Evolutionary conservation across 2,113 vertebrate genomes (phyloP), one percentile per base, ranked within the genome.

Genomic region (Thinocorus orbignyianus): DNA sequence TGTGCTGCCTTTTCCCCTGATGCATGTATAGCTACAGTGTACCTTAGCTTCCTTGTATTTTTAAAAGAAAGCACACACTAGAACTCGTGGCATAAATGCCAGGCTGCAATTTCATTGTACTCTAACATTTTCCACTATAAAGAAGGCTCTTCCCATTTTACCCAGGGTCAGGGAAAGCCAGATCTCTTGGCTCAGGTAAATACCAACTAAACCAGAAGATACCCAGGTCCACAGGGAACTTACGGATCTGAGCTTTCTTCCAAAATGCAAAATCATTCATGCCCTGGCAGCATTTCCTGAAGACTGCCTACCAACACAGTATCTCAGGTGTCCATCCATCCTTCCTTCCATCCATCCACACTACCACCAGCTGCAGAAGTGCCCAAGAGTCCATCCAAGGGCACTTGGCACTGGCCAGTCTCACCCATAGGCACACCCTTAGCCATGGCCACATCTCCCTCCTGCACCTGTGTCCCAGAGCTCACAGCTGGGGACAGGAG

Each of bases 401-500:
- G 17, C 48, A 1, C 28, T 20, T 16, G 57, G 51, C 74, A 65
- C 37, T 39, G 51, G 35, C 13, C 46, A 22, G 23, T 35, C 58
- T n/a, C 20, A 5, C 5, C 6, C 11, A 6, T 0, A 1, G 19
- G 20, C 6, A 1, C 30, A 20, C 19, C 46, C n/a, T 42, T 7
- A 24, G 49, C 65, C 61, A 15, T 0, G 0, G 11, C 25, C 31
- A 19, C 31, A 11, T 25, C 30, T 82, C 22, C 25, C 12, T 73
- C 51, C 44, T 10, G 28, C 65, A n/a, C 16, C 7, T 2, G 20
- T 2, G 2, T 44, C 31, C 60, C 28, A 22, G 55, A 68, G 9
- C 11, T 25, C 23, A 10, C 26, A 52, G 72, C 37, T 46, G 46
- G 22, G 46, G 22, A 22, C 44, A 10, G 39, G 46, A 4, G 1